Evolutionary conservation across 2,797 vertebrate genomes (phyloP), one percentile per base, ranked within the genome.

Genomic region (Alosa sapidissima): DNA sequence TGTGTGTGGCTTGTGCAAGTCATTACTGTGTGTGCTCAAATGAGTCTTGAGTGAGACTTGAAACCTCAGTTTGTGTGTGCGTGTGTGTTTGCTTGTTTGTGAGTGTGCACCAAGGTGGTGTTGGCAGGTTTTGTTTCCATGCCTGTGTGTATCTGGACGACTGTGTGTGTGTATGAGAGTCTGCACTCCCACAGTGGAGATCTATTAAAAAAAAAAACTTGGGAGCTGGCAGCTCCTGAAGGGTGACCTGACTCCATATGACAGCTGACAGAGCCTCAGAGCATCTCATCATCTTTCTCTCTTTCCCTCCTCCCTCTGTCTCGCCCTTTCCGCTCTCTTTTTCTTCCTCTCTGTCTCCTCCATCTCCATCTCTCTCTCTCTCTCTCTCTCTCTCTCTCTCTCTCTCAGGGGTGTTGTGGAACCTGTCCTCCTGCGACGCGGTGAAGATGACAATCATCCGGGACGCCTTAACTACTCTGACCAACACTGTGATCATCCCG

Each of bases 371-470:
- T n/a, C n/a, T n/a, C n/a, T n/a, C n/a, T n/a, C n/a, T 24, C 41
- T 24, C 24, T 49, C 41, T 84, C 68, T 86, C 84, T 88, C 82
- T 36, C 1, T 83, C 55, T 45, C 13, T 24, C 7, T 85, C 33
- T 89, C 88, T 85, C 88, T 0, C 87, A 99, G 98, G 98, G 84
- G 98, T 99, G 88, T 96, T 99, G 90, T 99, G 98, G 98, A 99
- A 99, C 94, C 94, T 99, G 92, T 99, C 98, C 62, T 99, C 98
- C 0, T 99, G 98, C 41, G 98, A 99, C 86, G 94, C 97, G 0
- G 96, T 99, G 85, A 99, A 99, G 95, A 99, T 99, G 97, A 97
- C 97, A 93, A 98, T 99, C 96, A 97, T 99, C 65, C 96, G 96
- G 84, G 98, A 99, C n/a, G 97, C 98, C 89, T 96, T 99, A 92